Evolutionary conservation across 2,888 invertebrate species (phyloP).

Genomic region (Eurois occulta): DNA sequence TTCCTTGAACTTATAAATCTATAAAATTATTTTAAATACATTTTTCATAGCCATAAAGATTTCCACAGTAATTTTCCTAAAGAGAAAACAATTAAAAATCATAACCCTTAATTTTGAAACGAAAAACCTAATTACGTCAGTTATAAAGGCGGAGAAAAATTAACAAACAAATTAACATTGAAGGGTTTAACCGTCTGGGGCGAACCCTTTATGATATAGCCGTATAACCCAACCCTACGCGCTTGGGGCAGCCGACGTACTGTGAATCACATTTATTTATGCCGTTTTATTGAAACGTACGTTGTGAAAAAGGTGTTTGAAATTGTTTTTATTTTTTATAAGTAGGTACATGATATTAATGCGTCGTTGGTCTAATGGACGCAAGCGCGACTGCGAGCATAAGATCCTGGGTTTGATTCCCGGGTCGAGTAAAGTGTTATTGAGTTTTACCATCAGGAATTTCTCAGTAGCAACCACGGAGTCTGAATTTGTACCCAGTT

Average conservation of each 20-base stretch:
- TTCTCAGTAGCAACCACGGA: too few species aligned
- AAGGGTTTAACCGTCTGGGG: slow-evolving; percentile 81
- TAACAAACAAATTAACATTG: slow-evolving; percentile 87
- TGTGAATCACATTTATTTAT: slow-evolving; percentile 72
- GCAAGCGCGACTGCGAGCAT: too few species aligned
- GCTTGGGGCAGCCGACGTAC: slow-evolving; percentile 69
- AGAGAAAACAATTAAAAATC: slow-evolving; percentile 66
- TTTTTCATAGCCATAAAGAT: slow-evolving; percentile 12
- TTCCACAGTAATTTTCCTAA: slow-evolving; percentile 36
- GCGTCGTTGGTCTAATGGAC: too few species aligned
- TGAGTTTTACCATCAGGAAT: too few species aligned
- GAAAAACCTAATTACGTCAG: slow-evolving; percentile 72
- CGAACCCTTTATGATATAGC: slow-evolving; percentile 85
- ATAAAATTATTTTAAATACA: background rate
- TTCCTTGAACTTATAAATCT: too few species aligned
- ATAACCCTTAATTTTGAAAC: slow-evolving; percentile 67
- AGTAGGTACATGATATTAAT: background rate
- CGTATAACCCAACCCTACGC: slow-evolving; percentile 81
- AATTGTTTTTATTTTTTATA: background rate
- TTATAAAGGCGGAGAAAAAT: slow-evolving; percentile 81
- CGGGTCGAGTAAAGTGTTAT: too few species aligned
- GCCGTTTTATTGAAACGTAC: slow-evolving; percentile 59
- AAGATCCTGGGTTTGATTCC: too few species aligned
- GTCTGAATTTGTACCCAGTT: too few species aligned
- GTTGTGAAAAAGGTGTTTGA: slow-evolving; percentile 31